A percentile compares a stretch with the other conserved stretches of the same genome.
phyloP scores from a whole-genome alignment of 2,113 vertebrate genomes.

The Rhodinocichla rosea region DNA sequence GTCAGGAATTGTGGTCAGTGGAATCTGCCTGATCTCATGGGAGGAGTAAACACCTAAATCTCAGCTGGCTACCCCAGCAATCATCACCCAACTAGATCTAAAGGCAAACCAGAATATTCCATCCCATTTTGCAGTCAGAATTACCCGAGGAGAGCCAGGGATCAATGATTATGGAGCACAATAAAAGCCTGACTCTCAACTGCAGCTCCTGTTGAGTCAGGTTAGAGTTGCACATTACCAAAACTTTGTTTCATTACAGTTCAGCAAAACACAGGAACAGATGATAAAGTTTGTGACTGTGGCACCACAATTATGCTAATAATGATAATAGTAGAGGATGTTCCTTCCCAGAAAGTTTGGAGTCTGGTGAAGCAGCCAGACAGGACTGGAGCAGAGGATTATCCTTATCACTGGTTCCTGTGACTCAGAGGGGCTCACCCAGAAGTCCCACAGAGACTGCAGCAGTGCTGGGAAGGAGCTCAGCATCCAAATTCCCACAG shows the following conservation, averaged over 20 bases:
- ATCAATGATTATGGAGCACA: accelerated
- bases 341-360: neutral
- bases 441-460: neutral
- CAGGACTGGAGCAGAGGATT: neutral
- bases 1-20: neutral
- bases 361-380: neutral
- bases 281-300: neutral
- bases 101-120: accelerated
- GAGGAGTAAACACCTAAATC: neutral
- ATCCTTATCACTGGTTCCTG: neutral
- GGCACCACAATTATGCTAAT: neutral
- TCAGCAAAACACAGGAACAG: neutral
- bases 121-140: neutral
- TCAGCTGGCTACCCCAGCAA: neutral
- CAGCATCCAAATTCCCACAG: neutral
- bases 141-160: neutral
- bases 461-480: neutral
- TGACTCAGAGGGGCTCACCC: neutral
- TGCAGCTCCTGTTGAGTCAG: neutral
- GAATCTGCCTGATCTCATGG: accelerated
- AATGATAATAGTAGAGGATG: neutral
- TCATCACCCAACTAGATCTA: neutral
- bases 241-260: neutral
- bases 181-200: neutral
- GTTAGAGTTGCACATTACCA: accelerated